phyloP scores from a whole-genome alignment of 1,140 invertebrate species.

The Atta cephalotes region DNA sequence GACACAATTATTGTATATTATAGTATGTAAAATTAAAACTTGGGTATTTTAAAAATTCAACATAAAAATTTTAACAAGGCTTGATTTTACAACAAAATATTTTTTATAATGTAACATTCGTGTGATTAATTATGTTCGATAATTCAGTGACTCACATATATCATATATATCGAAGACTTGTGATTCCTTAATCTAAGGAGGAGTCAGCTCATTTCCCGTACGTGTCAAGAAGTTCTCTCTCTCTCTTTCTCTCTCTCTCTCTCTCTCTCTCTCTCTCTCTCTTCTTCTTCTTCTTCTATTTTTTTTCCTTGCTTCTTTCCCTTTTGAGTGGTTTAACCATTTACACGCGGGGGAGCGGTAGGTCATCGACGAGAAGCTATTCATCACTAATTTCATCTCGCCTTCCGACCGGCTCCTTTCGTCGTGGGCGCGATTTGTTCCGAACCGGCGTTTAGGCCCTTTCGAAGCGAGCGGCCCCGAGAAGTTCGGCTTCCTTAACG shows the following conservation, averaged over 20 bases:
- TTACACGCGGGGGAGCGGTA: slow-evolving; percentile 42
- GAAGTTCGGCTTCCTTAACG: slow-evolving; percentile 69
- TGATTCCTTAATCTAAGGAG: slow-evolving; percentile 34
- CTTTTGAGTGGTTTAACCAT: slow-evolving; percentile 48
- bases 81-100: no score
- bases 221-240: slow-evolving; percentile 37
- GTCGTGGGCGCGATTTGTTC: slow-evolving; percentile 58
- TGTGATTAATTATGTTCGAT: slow-evolving; percentile 1
- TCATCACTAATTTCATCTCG: slow-evolving; percentile 71
- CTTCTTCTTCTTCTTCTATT: background rate
- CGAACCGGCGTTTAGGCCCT: slow-evolving; percentile 28
- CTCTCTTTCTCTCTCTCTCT: no score
- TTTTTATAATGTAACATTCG: background rate
- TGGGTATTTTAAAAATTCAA: no score
- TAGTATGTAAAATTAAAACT: no score
- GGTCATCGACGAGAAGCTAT: slow-evolving; percentile 57
- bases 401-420: slow-evolving; percentile 57
- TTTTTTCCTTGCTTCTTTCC: background rate
- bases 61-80: no score
- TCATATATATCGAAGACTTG: slow-evolving; percentile 12
- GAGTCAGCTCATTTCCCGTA: slow-evolving; percentile 36
- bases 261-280: background rate
- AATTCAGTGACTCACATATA: background rate
- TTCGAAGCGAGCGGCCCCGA: slow-evolving; percentile 52
- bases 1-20: no score